Evolutionary conservation across 2,113 vertebrate genomes (phyloP).

Genomic region (Vulpes ferrilata): DNA sequence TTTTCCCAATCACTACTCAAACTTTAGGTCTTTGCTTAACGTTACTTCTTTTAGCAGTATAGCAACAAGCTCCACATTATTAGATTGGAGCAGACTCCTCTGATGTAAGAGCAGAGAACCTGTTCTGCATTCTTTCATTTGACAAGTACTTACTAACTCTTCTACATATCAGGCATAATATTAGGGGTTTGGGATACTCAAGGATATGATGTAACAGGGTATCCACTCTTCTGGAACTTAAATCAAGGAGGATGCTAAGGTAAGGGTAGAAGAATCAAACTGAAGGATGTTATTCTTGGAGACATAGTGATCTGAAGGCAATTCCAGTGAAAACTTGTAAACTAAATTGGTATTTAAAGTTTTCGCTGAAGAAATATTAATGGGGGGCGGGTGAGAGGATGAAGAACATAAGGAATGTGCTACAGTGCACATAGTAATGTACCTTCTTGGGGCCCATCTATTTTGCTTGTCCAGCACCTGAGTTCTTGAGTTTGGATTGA

Average conservation of each 20-base stretch:
- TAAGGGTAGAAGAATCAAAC: not conserved
- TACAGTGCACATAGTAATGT: not conserved
- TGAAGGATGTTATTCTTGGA: not conserved
- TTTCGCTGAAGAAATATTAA: not conserved
- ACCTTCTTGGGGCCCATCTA: not conserved
- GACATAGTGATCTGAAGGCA: not conserved
- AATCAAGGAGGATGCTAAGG: not conserved
- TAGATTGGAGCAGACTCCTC: not conserved
- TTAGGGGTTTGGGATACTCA: not conserved
- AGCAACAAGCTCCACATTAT: not conserved
- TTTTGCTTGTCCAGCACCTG: not conserved
- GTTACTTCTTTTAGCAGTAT: not conserved
- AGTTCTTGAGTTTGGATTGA: not conserved
- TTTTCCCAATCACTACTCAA: not conserved
- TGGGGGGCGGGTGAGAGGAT: not conserved
- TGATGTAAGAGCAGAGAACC: not conserved
- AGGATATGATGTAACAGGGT: not conserved
- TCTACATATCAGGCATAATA: not conserved
- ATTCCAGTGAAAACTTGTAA: not conserved
- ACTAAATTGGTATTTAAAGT: not conserved
- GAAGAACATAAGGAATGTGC: not conserved
- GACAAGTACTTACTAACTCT: not conserved
- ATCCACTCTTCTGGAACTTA: not conserved
- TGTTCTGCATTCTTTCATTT: not conserved
- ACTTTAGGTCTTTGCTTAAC: not conserved